Base-by-base conservation (phyloP, 2,113 vertebrate genomes). In the Australoheros scitulus region DNA sequence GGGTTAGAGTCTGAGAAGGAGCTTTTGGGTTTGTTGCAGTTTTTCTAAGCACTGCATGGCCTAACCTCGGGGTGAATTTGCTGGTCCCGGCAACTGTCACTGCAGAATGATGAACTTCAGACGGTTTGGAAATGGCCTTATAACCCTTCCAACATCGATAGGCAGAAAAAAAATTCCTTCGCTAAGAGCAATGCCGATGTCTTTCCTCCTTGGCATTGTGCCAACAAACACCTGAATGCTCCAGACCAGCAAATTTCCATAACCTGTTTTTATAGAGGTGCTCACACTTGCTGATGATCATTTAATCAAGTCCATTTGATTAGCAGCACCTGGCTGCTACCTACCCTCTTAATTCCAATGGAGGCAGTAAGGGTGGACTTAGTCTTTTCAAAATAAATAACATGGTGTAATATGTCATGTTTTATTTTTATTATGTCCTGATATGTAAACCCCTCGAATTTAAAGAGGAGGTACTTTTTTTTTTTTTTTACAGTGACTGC, bases 401-500 rank as follows among this genome's bases (percentile, higher is more conserved):
- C 8, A 68, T 22, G 17, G 38, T 47, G 17, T 65, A 65, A 43
- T 65, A 43, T 11, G 38, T 47, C 64, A 68, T 47, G 47, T 18
- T 47, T 26, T 4, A 43, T 65, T 68, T 18, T 68, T 68, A 68
- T 43, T 26, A 47, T 29, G 41, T 29, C 22, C 2, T 50, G 22
- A 18, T 18, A 68, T 68, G 9, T 26, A 47, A 68, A 50, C 15
- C 22, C 22, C 18, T 68, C 14, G 41, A 43, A 43, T 43, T 50
- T 47, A 68, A 68, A 50, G 15, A 9, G 11, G 15, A 50, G 8
- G 15, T 15, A 15, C 22, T 68, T 68, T 68, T 3, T 24, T 68
- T 68, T 68, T 68, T 3, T 24, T 68, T 11, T 68, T 68, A 50
- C 26, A 68, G 4, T 82, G 80, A 83, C 29, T 88, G 24, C 52